Percentiles rank a stretch among this genome's conserved stretches.
These are phyloP conservation scores for Cochlearius cochlearius DNA, from an alignment of 2,113 vertebrate genomes.

Conservation along the genomic window DNA sequence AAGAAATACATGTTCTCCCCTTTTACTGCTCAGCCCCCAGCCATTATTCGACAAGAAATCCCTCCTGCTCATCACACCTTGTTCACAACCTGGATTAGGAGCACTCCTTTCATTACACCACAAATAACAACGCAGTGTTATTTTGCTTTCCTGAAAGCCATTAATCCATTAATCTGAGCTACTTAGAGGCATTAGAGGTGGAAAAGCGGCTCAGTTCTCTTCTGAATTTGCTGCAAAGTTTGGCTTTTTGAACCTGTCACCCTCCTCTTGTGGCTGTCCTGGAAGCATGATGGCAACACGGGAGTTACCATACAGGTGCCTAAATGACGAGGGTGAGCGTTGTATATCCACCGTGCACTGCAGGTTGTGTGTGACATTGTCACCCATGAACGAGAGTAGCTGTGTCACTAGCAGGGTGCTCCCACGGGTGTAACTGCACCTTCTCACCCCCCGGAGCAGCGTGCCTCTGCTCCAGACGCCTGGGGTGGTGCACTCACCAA, in stretches of 20 bases:
- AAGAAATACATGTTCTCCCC: neutral
- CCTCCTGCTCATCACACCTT: neutral
- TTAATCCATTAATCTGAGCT: slow-evolving; percentile 32
- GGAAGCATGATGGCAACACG: fast-evolving
- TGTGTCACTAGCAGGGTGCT: neutral
- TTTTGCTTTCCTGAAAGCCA: slow-evolving; percentile 4
- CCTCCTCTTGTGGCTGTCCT: neutral
- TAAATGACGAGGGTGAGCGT: fast-evolving
- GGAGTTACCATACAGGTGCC: fast-evolving
- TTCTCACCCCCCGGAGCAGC: fast-evolving
- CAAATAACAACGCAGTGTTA: neutral
- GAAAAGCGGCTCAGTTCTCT: neutral
- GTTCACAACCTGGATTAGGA: slow-evolving; percentile 7
- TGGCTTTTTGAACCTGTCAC: neutral
- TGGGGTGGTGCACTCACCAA: neutral
- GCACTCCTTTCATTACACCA: neutral
- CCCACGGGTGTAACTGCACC: fast-evolving
- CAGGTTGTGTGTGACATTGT: fast-evolving
- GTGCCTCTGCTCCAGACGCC: neutral
- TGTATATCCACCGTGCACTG: fast-evolving
- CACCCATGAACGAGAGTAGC: neutral
- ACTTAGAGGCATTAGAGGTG: neutral
- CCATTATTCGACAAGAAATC: neutral
- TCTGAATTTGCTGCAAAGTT: neutral
- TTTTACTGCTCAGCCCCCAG: neutral